Base-by-base conservation (phyloP, 2,888 invertebrate genomes). In the Patella pellucida region DNA sequence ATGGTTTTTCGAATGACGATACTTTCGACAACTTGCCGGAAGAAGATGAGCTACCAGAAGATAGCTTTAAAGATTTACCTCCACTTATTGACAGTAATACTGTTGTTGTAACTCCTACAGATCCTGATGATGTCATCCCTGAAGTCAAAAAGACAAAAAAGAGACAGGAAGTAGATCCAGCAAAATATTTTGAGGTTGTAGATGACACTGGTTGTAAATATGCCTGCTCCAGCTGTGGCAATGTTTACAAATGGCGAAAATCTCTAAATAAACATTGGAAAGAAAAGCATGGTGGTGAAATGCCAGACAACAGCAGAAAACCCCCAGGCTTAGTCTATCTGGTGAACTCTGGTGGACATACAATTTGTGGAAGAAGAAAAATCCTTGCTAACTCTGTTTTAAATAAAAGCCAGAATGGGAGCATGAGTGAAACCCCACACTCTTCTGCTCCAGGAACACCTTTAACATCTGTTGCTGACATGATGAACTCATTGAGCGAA, bases 241-340 rank as follows among this genome's bases (percentile, higher is more conserved):
- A 90, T 81, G 87, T 90, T 31, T 91, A 91, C 84, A 90, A 90
- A 76, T 91, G 91, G 90, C 81, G 90, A 68, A 91, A 91, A 79
- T 90, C 90, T 16, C 82, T 91, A 23, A 91, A 90, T 82, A 91
- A 91, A 80, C 91, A 91, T 82, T 91, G 91, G 91, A 91, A 91
- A 83, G 91, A 91, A 78, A 91, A 91, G 78, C 91, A 91, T 82
- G 87, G 85, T 78, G 86, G 87, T 51, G 90, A 90, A 71, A 82
- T 84, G 3, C 87, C 89, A 54, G 88, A 85, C 52, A 81, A 84
- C 56, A 80, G 82, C 14, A 84, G 83, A 72, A 84, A 82, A 50
- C 86, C 87, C 41, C 83, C 85, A 27, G 84, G 85, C 56, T 75
- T 82, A 77, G 69, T 74, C 69, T 78, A 78, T 72, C 78, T 82